Evolutionary conservation across 2,888 invertebrate species (phyloP).

Genomic region (Lycocerus yunnanus): DNA sequence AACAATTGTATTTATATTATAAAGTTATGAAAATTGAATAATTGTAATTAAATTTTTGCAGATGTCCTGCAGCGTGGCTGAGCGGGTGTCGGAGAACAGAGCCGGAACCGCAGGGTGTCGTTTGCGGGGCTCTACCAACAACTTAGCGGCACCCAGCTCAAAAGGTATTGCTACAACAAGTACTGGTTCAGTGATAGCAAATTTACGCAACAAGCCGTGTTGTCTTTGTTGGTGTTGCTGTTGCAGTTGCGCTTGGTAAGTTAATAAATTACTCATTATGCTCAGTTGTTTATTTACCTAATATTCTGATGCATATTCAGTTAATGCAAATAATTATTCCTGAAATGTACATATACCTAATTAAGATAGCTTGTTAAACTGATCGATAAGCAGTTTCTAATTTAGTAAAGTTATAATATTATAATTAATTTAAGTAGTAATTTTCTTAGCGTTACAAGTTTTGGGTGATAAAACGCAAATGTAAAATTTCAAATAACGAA

Average conservation of each 20-base stretch:
- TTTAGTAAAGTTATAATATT: neutral
- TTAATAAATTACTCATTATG: neutral
- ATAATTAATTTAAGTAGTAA: neutral
- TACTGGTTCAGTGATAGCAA: slow-evolving; percentile 50
- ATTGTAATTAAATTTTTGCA: slow-evolving; percentile 41
- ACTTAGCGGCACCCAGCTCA: slow-evolving; percentile 50
- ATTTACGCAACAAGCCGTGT: slow-evolving; percentile 62
- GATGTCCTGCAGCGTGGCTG: slow-evolving; percentile 66
- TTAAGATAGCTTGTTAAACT: neutral
- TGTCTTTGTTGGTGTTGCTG: slow-evolving; percentile 74
- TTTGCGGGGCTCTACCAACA: slow-evolving; percentile 54
- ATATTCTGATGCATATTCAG: too few species aligned
- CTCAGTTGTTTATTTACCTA: neutral
- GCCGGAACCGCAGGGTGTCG: slow-evolving; percentile 53
- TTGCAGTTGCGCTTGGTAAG: slow-evolving; percentile 72
- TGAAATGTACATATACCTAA: too few species aligned
- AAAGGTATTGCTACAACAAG: slow-evolving; percentile 48
- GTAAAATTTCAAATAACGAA: neutral
- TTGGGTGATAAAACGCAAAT: neutral
- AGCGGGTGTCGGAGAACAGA: slow-evolving; percentile 54
- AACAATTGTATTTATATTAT: too few species aligned
- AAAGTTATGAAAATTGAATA: neutral
- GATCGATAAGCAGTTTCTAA: neutral
- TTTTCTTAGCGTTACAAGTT: neutral
- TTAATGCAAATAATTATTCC: neutral